Conservation (phyloP, 2,797 vertebrate species). For the Acanthurus tractus region DNA sequence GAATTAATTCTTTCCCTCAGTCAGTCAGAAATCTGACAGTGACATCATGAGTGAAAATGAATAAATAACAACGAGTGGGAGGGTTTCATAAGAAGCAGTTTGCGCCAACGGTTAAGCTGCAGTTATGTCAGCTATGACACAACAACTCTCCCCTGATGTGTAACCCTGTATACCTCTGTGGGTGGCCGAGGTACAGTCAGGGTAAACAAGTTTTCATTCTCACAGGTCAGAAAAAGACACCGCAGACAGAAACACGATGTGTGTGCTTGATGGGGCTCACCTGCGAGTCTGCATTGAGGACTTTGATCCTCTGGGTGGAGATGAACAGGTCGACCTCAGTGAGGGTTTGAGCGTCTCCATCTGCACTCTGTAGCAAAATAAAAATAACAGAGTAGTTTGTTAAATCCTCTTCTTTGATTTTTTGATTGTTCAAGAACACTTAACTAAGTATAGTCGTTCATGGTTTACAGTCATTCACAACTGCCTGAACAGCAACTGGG, state of each 20-base stretch:
- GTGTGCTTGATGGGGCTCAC: slow-evolving; percentile 75
- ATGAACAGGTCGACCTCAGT: slow-evolving; percentile 99
- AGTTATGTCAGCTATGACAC: slow-evolving; percentile 38
- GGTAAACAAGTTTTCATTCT: slow-evolving; percentile 19
- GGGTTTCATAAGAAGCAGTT: slow-evolving; percentile 32
- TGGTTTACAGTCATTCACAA: slow-evolving; percentile 14
- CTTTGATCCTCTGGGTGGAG: slow-evolving; percentile 99
- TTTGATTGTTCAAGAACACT: slow-evolving; percentile 8
- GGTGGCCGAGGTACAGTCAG: neutral
- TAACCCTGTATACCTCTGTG: neutral
- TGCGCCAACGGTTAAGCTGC: slow-evolving; percentile 46
- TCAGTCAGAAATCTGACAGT: slow-evolving; percentile 30
- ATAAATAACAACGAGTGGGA: slow-evolving; percentile 24
- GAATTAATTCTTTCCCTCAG: slow-evolving; percentile 39
- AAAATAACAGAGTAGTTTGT: slow-evolving; percentile 32
- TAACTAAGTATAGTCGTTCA: neutral
- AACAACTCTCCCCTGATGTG: slow-evolving; percentile 2
- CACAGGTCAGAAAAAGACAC: neutral
- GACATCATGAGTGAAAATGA: slow-evolving; percentile 52
- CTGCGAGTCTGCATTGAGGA: slow-evolving; percentile 98
- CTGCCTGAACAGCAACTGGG: slow-evolving; percentile 24
- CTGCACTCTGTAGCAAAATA: slow-evolving; percentile 87
- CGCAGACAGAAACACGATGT: neutral
- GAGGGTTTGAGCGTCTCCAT: slow-evolving; percentile 93
- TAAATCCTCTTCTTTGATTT: neutral